Base-by-base conservation (phyloP, 2,888 invertebrate species). In the Mongoloraphidia duomilia region DNA sequence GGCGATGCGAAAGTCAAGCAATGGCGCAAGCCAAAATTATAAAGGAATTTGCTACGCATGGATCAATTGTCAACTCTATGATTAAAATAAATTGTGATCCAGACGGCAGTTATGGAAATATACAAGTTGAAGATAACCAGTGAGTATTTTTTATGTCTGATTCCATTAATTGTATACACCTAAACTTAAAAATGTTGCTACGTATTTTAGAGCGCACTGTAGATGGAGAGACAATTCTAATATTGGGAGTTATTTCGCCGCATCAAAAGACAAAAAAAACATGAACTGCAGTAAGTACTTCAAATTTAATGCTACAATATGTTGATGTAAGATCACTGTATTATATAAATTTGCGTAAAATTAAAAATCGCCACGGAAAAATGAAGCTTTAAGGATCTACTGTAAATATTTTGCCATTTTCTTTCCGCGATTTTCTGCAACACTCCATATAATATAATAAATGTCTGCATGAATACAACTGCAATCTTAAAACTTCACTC, bases 1-100 rank as follows among this genome's bases (percentile, higher is more conserved):
- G 82, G 55, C 71, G 73, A 61, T 84, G 83, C 61, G 83, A 84
- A 64, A 82, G 82, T 63, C 65, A 74, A 53, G 69, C 72, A 35
- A 70, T 73, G 52, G 79, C 78, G 5, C 68, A 72, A 57, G 63
- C 65, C 6, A 63, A 65, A 49, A 70, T 81, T 53, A 63, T 67
- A 47, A 65, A 68, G 44, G 74, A 77, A 60, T 72, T 82, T 57
- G 63, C 63, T 5, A 66, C 69, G 14, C 82, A 81, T 60, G 82
- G 82, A 13, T 78, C 78, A 3, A 65, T 58, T 13, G 70, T 73
- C 57, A 65, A 74, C 33, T 73, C 74, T 47, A 68, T 76, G 51
- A 70, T 72, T 14, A 62, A 64, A 40, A 64, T 75, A 6, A 64
- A 70, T 52, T 84, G 83, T 60, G 79, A 80, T 59, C 77, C 72